Evolutionary conservation across 2,888 invertebrate genomes (phyloP).

Genomic region (Melipona bicolor): DNA sequence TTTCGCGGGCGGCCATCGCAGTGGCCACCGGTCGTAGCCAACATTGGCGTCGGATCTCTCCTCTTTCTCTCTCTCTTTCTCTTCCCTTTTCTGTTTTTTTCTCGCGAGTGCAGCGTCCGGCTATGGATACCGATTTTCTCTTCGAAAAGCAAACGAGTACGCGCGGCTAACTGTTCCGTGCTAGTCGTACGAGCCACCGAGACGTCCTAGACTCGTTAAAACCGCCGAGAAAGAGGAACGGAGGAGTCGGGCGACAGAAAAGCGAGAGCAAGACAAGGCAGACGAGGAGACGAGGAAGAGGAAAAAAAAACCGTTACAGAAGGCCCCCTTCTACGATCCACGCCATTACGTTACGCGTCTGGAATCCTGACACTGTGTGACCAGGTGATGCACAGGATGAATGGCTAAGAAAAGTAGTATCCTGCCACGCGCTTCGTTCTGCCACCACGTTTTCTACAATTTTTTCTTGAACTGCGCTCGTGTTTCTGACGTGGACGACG

Average conservation of each 20-base stretch:
- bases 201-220: slow-evolving; percentile 77
- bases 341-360: slow-evolving; percentile 78
- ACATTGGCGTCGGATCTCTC: slow-evolving; percentile 31
- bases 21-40: slow-evolving; percentile 8
- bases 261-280: slow-evolving; percentile 25
- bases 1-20: slow-evolving; percentile 27
- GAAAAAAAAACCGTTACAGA: slow-evolving; percentile 79
- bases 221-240: slow-evolving; percentile 62
- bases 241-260: slow-evolving; percentile 56
- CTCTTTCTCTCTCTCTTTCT: no score
- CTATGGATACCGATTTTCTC: slow-evolving; percentile 33
- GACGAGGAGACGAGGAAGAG: slow-evolving; percentile 21
- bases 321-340: slow-evolving; percentile 54
- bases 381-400: slow-evolving; percentile 72
- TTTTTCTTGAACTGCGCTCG: slow-evolving; percentile 12
- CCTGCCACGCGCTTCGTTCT: slow-evolving; percentile 57
- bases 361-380: slow-evolving; percentile 75
- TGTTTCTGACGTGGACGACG: not conserved
- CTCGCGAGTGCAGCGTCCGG: not conserved
- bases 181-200: slow-evolving; percentile 68
- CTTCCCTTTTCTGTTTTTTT: not conserved
- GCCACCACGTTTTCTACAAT: slow-evolving; percentile 33
- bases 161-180: slow-evolving; percentile 71
- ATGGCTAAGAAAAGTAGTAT: slow-evolving; percentile 71
- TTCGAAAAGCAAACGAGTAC: slow-evolving; percentile 62